Evolutionary conservation across 2,888 invertebrate genomes (phyloP), one percentile per base, ranked within the genome.

Genomic region (Melieria crassipennis): DNA sequence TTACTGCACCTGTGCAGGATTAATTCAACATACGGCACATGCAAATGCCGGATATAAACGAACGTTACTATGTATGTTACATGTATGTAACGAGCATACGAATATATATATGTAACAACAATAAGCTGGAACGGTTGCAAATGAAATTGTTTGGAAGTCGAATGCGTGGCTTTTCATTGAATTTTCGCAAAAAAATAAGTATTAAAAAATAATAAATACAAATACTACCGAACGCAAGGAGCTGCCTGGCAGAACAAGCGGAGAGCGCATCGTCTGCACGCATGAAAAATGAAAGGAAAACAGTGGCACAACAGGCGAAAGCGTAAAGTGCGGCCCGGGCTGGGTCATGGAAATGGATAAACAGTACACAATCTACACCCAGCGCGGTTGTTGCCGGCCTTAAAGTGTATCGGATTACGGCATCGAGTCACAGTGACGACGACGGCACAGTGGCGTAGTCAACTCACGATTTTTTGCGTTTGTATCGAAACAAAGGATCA

Each of bases 71-170:
- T n/a, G 52, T 52, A 52, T 3, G 4, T 7, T 7, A 52, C 4
- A 52, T 13, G 52, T 4, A n/a, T 10, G 52, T n/a, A 52, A 7
- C 10, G 13, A n/a, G 5, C 4, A 52, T 7, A 5, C 52, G n/a
- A 52, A 13, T 2, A 30, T 52, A 30, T 52, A 11, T 11, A n/a
- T 13, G 6, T 52, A 52, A 6, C 50, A 50, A 30, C 64, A 64
- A 52, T 30, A 64, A 52, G 50, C 64, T 52, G 52, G n/a, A 2
- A n/a, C 52, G 5, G 10, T 64, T 64, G 42, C 42, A 64, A 64
- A 50, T 64, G 42, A 52, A 64, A 64, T 64, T 63, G 48, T 63
- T 61, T 63, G 30, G 48, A 63, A 6, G 42, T 52, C 11, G 7
- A 10, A 50, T 11, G 7, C 11, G 11, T 52, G 11, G 52, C 4